phyloP scores from a whole-genome alignment of 1,140 invertebrate species.

The Physella acuta region DNA sequence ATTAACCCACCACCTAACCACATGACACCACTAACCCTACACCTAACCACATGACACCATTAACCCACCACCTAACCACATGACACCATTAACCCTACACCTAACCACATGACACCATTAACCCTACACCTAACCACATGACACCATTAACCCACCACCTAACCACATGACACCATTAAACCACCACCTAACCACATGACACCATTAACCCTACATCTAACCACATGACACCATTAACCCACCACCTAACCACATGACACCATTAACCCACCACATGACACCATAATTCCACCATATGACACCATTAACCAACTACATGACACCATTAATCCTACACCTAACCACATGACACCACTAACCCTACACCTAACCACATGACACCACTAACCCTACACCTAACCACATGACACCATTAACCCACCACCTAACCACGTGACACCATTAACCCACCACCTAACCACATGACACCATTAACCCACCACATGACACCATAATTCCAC shows the following conservation, averaged over 20 bases:
- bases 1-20: background rate
- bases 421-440: no score
- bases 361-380: no score
- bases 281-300: background rate
- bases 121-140: no score
- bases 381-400: no score
- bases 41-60: no score
- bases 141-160: background rate
- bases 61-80: background rate
- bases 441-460: no score
- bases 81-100: no score
- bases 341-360: no score
- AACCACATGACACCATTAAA: background rate
- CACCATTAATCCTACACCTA: constrained; percentile 38
- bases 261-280: background rate
- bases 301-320: background rate
- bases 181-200: background rate
- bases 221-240: background rate
- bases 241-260: background rate
- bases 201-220: background rate
- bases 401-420: no score
- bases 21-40: background rate
- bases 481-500: no score
- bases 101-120: no score
- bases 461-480: no score